These are phyloP conservation scores for Drosophila sproati DNA, from an alignment of 1,140 invertebrate genomes.

Conservation along the genomic window DNA sequence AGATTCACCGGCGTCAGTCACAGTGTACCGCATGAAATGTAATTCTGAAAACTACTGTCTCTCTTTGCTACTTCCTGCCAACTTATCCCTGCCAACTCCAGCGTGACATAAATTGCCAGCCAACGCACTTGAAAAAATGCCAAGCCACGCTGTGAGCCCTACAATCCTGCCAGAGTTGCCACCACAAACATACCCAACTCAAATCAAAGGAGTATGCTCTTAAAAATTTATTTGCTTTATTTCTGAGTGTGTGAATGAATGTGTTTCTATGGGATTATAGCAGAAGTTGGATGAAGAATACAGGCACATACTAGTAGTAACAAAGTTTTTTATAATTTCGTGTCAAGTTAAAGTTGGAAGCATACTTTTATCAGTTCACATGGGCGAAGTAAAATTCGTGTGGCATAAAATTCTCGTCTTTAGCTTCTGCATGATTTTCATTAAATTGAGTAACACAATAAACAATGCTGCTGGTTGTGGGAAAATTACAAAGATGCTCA, in stretches of 20 bases:
- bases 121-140: slow-evolving; percentile 42
- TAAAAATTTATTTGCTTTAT: slow-evolving; percentile 70
- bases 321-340: slow-evolving; percentile 53
- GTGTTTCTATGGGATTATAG: slow-evolving; percentile 17
- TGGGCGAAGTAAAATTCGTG: neutral
- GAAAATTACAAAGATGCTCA: no score
- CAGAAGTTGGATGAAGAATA: slow-evolving; percentile 11
- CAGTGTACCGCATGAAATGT: slow-evolving; percentile 2
- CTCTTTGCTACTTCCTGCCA: slow-evolving; percentile 28
- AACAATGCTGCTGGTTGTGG: neutral
- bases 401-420: neutral
- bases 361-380: slow-evolving; percentile 24
- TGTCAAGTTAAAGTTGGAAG: slow-evolving; percentile 35
- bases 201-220: slow-evolving; percentile 21
- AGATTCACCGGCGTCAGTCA: neutral
- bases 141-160: slow-evolving; percentile 29
- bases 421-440: neutral
- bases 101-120: slow-evolving; percentile 59
- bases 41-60: slow-evolving; percentile 8
- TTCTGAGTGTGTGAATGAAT: slow-evolving; percentile 10
- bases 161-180: slow-evolving; percentile 14
- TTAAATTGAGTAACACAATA: neutral
- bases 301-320: slow-evolving; percentile 15
- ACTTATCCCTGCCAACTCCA: slow-evolving; percentile 7
- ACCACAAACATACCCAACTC: slow-evolving; percentile 15